phyloP scores from a whole-genome alignment of 2,113 vertebrate genomes.

The Eurypyga helias region DNA sequence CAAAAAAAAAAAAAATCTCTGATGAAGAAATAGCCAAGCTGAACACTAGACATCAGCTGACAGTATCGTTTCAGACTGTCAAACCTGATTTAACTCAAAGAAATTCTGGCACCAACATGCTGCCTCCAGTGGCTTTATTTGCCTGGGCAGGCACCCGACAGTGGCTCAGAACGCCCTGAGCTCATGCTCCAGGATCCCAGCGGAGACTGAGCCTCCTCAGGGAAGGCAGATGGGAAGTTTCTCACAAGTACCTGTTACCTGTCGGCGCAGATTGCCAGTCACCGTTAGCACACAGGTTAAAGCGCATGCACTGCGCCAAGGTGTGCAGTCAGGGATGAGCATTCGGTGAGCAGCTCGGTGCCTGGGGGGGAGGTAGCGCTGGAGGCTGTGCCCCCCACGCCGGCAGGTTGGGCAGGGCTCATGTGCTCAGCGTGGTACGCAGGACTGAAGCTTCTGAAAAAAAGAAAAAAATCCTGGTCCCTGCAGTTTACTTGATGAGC shows the following conservation, averaged over 20 bases:
- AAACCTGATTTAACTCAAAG: not conserved
- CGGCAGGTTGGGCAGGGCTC: not conserved
- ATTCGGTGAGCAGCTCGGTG: rapidly evolving
- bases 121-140: not conserved
- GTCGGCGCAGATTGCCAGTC: not conserved
- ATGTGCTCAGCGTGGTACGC: rapidly evolving
- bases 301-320: not conserved
- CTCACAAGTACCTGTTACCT: not conserved
- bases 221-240: not conserved
- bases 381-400: not conserved
- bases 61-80: not conserved
- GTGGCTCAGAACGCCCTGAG: not conserved
- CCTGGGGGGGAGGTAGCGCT: not conserved
- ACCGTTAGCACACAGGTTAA: not conserved
- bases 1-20: not conserved
- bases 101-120: not conserved
- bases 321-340: not conserved
- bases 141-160: not conserved
- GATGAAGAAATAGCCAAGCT: not conserved
- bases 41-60: not conserved
- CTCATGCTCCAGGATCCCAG: not conserved
- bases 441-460: not conserved
- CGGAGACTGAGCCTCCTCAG: rapidly evolving
- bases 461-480: not conserved
- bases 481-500: not conserved